Conservation (phyloP, 2,113 vertebrate species). For the Dunckerocampus dactyliophorus region DNA sequence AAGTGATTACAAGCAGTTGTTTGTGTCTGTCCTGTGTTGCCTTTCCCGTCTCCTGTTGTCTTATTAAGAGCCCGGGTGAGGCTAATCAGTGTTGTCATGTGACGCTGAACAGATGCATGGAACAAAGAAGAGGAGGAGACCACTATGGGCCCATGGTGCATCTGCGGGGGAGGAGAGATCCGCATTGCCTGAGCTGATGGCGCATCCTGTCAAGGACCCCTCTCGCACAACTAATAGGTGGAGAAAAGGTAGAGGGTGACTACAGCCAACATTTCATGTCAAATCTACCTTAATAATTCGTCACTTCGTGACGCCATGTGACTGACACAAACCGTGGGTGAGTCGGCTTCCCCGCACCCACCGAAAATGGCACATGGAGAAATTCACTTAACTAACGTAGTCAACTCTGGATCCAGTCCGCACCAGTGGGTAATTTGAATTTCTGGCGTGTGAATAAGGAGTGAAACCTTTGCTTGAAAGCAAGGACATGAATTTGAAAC, state of each 20-base stretch:
- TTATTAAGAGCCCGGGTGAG: slow-evolving; percentile 74
- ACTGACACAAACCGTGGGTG: slow-evolving; percentile 63
- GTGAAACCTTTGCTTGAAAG: slow-evolving; percentile 37
- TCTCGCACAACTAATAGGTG: slow-evolving; percentile 65
- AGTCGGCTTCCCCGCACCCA: slow-evolving; percentile 35
- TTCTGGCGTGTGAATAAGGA: slow-evolving; percentile 49
- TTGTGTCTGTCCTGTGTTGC: slow-evolving; percentile 48
- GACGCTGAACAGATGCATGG: slow-evolving; percentile 70
- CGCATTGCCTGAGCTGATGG: slow-evolving; percentile 63
- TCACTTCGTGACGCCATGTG: slow-evolving; percentile 56
- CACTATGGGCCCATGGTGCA: slow-evolving; percentile 64
- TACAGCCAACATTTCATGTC: slow-evolving; percentile 67
- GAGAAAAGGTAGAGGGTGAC: slow-evolving; percentile 70
- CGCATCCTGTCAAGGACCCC: slow-evolving; percentile 60
- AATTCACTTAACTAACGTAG: slow-evolving; percentile 72
- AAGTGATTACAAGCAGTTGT: slow-evolving; percentile 45
- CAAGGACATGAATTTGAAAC: slow-evolving; percentile 47
- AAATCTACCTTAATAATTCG: slow-evolving; percentile 68
- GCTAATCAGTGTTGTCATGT: slow-evolving; percentile 72
- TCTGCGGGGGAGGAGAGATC: slow-evolving; percentile 68
- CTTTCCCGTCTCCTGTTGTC: slow-evolving; percentile 57
- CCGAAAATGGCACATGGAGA: slow-evolving; percentile 69
- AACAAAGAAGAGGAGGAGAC: slow-evolving; percentile 72
- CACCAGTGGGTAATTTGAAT: slow-evolving; percentile 44
- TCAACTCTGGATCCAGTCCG: slow-evolving; percentile 37